Percentiles rank a stretch among this genome's conserved stretches.
Evolutionary conservation across 2,888 invertebrate species (phyloP).

Genomic region (Sicus ferrugineus): DNA sequence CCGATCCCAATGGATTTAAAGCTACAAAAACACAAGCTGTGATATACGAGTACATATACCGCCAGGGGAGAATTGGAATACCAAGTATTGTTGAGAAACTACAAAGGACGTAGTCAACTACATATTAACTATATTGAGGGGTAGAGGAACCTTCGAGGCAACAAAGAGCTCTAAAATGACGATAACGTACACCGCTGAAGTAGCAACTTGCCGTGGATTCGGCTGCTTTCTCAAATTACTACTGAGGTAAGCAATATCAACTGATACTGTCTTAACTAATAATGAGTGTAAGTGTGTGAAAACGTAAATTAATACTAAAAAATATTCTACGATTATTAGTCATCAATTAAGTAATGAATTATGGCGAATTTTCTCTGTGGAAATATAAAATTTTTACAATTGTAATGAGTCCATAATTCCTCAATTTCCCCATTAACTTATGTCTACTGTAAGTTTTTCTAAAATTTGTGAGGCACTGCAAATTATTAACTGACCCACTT

Average conservation of each 20-base stretch:
- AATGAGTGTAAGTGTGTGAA: too few relatives aligned
- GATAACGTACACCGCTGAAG: conserved; percentile 85
- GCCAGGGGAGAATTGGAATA: not conserved
- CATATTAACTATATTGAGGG: not conserved
- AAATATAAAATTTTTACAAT: too few relatives aligned
- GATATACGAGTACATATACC: not conserved
- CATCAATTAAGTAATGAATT: not conserved
- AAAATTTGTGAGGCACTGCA: not conserved
- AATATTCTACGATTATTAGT: not conserved
- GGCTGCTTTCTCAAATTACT: conserved; percentile 88
- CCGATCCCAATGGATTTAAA: too few relatives aligned
- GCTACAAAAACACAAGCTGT: too few relatives aligned
- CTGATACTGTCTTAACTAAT: not conserved
- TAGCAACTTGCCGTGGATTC: conserved; percentile 84
- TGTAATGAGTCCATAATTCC: too few relatives aligned
- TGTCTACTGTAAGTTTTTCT: not conserved
- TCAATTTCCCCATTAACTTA: not conserved
- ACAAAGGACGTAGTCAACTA: not conserved
- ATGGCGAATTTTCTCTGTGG: not conserved
- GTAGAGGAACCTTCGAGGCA: not conserved
- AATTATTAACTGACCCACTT: not conserved
- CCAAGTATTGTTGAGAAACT: not conserved
- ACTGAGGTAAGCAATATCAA: conserved; percentile 69
- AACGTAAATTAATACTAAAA: too few relatives aligned
- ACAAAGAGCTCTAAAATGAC: conserved; percentile 70